Evolutionary conservation across 2,888 invertebrate genomes (phyloP).

Genomic region (Lobophora halterata): DNA sequence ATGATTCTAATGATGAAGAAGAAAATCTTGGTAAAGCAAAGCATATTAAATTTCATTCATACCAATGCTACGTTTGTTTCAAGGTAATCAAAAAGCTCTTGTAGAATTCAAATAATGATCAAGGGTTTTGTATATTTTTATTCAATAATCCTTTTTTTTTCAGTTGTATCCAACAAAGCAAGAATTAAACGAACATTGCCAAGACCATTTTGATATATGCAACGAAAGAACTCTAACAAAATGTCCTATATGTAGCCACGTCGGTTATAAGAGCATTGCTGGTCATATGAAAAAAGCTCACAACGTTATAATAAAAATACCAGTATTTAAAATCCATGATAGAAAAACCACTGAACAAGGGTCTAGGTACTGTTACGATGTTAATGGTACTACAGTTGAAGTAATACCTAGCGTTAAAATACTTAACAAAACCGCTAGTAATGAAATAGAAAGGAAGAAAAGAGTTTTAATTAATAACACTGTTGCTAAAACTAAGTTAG

Average conservation of each 20-base stretch:
- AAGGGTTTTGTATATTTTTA: too few relatives aligned
- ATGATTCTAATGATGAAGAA: slow-evolving; percentile 6
- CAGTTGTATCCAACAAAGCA: slow-evolving; percentile 61
- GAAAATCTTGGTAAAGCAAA: slow-evolving; percentile 20
- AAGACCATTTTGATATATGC: slow-evolving; percentile 59
- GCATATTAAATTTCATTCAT: slow-evolving; percentile 46
- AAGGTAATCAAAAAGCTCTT: slow-evolving; percentile 42
- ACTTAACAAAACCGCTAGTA: slow-evolving; percentile 50
- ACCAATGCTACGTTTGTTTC: slow-evolving; percentile 66
- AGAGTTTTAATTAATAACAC: slow-evolving; percentile 39
- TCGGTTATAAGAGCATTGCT: slow-evolving; percentile 39
- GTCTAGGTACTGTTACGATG: slow-evolving; percentile 49
- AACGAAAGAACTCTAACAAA: slow-evolving; percentile 52
- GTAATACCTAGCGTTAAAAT: slow-evolving; percentile 61
- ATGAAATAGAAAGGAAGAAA: slow-evolving; percentile 49
- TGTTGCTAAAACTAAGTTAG: slow-evolving; percentile 50
- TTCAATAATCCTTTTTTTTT: slow-evolving; percentile 27
- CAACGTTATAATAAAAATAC: slow-evolving; percentile 35
- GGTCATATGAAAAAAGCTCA: slow-evolving; percentile 47
- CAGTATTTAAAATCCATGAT: slow-evolving; percentile 40
- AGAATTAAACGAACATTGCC: slow-evolving; percentile 52
- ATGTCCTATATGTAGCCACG: slow-evolving; percentile 59
- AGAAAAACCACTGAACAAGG: slow-evolving; percentile 35
- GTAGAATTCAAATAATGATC: too few relatives aligned
- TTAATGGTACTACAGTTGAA: slow-evolving; percentile 45